Evolutionary conservation across 2,888 invertebrate species (phyloP).

Genomic region (Linhomoeus sp.): DNA sequence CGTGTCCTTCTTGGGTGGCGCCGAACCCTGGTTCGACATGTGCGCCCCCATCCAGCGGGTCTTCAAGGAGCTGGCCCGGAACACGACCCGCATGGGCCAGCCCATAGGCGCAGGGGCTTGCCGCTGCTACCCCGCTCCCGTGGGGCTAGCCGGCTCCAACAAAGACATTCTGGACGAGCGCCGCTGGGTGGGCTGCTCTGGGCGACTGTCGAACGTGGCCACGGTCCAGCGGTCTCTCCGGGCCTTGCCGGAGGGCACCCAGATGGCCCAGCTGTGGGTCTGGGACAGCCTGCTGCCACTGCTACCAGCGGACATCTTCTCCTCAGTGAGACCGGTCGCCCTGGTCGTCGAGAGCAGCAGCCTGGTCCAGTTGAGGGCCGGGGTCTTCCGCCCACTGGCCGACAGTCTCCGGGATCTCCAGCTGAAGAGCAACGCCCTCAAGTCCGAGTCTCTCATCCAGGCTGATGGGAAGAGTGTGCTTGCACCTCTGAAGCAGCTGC

Average conservation of each 20-base stretch:
- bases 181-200: slow-evolving; percentile 6
- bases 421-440: slow-evolving; percentile 3
- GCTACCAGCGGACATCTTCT: slow-evolving; percentile 1
- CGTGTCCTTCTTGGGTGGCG: too few species aligned
- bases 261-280: slow-evolving; percentile 5
- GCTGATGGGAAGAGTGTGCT: background rate
- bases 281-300: slow-evolving; percentile 6
- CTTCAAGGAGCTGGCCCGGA: too few species aligned
- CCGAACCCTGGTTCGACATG: too few species aligned
- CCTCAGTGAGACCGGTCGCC: background rate
- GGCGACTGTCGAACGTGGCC: background rate
- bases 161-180: too few species aligned
- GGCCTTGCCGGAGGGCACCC: slow-evolving; percentile 1
- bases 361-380: background rate
- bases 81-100: too few species aligned
- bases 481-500: background rate
- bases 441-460: background rate
- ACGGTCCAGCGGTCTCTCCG: slow-evolving; percentile 2
- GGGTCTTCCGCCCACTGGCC: background rate
- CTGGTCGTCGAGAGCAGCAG: slow-evolving; percentile 4
- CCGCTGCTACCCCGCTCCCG: too few species aligned
- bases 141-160: too few species aligned
- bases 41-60: too few species aligned
- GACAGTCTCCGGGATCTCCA: background rate
- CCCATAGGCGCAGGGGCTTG: too few species aligned